phyloP scores from a whole-genome alignment of 2,888 invertebrate species.

The Holacanthella duospinosa region DNA sequence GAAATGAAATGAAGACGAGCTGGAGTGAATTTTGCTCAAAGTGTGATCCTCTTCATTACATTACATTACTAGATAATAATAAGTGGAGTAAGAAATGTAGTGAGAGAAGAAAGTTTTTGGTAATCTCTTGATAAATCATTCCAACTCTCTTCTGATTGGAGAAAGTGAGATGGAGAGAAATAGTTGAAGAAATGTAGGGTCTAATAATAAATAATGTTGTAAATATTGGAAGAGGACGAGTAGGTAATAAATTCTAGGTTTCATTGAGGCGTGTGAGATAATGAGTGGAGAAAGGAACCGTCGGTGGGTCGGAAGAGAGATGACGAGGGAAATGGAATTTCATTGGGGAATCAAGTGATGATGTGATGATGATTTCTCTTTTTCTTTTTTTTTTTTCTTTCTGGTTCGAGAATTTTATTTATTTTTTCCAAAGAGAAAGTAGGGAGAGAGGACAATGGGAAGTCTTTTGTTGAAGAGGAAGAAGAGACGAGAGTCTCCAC shows the following conservation, averaged over 20 bases:
- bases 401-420: conserved; percentile 2
- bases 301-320: neutral
- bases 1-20: conserved; percentile 5
- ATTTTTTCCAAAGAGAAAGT: neutral
- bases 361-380: conserved; percentile 4
- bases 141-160: too few relatives aligned
- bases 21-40: neutral
- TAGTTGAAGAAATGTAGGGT: too few relatives aligned
- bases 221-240: neutral
- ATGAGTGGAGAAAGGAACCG: neutral
- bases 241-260: neutral
- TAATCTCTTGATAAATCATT: conserved; percentile 10
- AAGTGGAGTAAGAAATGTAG: too few relatives aligned
- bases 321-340: neutral
- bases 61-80: too few relatives aligned
- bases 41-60: neutral
- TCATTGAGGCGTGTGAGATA: neutral
- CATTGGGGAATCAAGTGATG: conserved; percentile 6
- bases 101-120: too few relatives aligned
- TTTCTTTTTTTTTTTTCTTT: neutral
- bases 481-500: neutral
- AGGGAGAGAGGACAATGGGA: neutral
- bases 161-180: too few relatives aligned
- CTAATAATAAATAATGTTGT: conserved; percentile 2
- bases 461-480: conserved; percentile 2